phyloP scores from a whole-genome alignment of 35 echinoderm and acorn worm species.

The Strongylocentrotus purpuratus region DNA sequence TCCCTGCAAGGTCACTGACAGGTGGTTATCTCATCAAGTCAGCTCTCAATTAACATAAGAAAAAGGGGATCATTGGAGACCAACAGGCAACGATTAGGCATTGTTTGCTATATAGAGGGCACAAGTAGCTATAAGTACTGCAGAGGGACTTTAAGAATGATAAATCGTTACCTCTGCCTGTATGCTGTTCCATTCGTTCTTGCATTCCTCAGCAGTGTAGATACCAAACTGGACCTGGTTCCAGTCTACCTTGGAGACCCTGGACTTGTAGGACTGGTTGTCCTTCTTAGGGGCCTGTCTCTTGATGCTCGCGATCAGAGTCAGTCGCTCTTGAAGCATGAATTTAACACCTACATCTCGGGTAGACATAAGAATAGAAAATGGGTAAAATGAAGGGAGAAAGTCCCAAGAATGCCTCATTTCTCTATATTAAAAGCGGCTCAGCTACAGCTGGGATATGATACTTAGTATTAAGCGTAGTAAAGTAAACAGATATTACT shows the following conservation, averaged over 20 bases:
- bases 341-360: conserved; percentile 41
- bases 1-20: too few relatives aligned
- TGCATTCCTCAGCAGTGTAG: conserved; percentile 68
- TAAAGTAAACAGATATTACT: too few relatives aligned
- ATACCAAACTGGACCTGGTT: conserved; percentile 61
- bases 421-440: too few relatives aligned
- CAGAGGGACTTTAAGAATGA: too few relatives aligned
- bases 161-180: conserved; percentile 69
- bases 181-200: conserved; percentile 78
- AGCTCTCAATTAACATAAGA: too few relatives aligned
- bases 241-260: conserved; percentile 86
- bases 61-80: too few relatives aligned
- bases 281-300: conserved; percentile 80
- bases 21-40: too few relatives aligned
- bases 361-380: background rate
- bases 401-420: background rate
- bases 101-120: too few relatives aligned
- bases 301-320: conserved; percentile 64
- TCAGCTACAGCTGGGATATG: too few relatives aligned
- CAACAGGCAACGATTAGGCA: too few relatives aligned
- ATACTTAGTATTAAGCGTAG: too few relatives aligned
- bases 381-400: background rate
- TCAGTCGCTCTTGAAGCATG: conserved; percentile 61
- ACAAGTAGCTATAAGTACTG: too few relatives aligned
- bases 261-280: conserved; percentile 83